These are phyloP conservation scores for Anolis apletophallus DNA, from an alignment of 2,797 vertebrate species.

Conservation along the genomic window DNA sequence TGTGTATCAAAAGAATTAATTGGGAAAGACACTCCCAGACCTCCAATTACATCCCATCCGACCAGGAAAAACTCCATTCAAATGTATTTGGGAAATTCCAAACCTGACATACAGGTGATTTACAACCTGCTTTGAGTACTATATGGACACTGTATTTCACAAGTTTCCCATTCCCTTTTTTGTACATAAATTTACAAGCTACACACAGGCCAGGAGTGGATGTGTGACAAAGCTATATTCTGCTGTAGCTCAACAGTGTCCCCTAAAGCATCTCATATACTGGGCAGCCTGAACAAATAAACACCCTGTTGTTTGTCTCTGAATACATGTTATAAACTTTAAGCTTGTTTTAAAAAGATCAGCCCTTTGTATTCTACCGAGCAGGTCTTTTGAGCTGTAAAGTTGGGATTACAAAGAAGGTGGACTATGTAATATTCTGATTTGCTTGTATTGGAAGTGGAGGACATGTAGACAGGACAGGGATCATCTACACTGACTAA, in stretches of 20 bases:
- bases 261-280: background rate
- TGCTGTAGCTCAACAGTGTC: background rate
- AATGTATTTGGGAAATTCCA: constrained; percentile 29
- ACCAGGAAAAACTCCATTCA: background rate
- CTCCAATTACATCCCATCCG: background rate
- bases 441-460: too few relatives aligned
- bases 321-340: background rate
- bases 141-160: background rate
- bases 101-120: background rate
- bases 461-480: too few relatives aligned
- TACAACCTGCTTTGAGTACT: background rate
- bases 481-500: too few relatives aligned
- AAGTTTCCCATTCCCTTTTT: background rate
- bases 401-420: background rate
- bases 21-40: constrained; percentile 24
- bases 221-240: background rate
- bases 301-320: background rate
- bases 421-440: background rate
- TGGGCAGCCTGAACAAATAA: background rate
- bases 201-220: background rate
- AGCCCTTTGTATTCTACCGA: background rate
- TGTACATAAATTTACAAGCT: background rate
- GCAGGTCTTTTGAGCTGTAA: background rate
- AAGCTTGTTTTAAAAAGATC: background rate
- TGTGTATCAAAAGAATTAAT: background rate